Base-by-base conservation (phyloP, 2,888 invertebrate species). In the Odontocolon sp. region DNA sequence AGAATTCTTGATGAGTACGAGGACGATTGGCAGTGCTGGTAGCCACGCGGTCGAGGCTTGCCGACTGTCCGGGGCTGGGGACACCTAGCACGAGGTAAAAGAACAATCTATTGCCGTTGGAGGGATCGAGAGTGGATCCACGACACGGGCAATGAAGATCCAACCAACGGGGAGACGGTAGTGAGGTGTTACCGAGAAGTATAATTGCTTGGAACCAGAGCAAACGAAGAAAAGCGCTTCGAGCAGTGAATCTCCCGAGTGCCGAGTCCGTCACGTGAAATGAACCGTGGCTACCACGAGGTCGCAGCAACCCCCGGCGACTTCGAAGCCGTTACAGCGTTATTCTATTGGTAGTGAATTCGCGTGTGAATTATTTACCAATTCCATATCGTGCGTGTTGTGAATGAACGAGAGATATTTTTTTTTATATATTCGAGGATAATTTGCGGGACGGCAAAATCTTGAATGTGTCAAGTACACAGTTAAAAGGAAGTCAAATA, bases 1-100 rank as follows among this genome's bases (percentile, higher is more conserved):
- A 57, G 56, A 40, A 73, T 72, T 59, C 83, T 87, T 84, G 80
- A 86, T 85, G 84, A 82, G 72, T 80, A 83, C 75, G 83, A 81
- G 81, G 82, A 81, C 81, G 80, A 61, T 68, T 68, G 70, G 76
- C 61, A 81, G 80, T 79, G 61, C 74, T 81, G 80, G 81, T 73
- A 82, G 80, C 80, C 82, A 84, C 83, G 84, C 82, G 85, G 82
- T 82, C 75, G 79, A 77, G 80, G 78, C 79, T 80, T 73, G 69
- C 68, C 79, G 78, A 76, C 77, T 78, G 70, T 56, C 52, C 36
- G 61, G 74, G 50, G 66, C 78, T 69, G 81, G 80, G 73, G 80
- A 82, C 70, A 84, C 82, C 84, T 82, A 84, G 81, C 84, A 85
- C 80, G 69, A 82, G 83, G 80, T 76, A 28, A 59, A 50, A 50